phyloP scores from a whole-genome alignment of 2,797 vertebrate genomes.

The Remorina albescens region DNA sequence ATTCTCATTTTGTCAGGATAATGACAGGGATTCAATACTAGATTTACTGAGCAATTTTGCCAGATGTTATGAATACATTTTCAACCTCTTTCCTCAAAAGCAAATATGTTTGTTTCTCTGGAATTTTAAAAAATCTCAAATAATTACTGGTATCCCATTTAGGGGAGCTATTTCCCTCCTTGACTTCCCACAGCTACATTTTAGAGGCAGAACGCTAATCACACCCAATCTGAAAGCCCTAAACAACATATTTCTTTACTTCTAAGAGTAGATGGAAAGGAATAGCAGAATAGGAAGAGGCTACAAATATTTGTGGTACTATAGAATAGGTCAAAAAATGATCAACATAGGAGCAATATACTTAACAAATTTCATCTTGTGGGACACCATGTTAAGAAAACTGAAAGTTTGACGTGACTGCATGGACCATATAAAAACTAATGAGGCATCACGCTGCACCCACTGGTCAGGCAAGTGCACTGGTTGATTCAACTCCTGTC shows the following conservation, averaged over 20 bases:
- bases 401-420: not conserved
- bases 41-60: not conserved
- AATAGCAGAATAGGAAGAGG: not conserved
- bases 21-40: not conserved
- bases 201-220: not conserved
- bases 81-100: not conserved
- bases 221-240: not conserved
- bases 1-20: not conserved
- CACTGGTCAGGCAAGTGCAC: too few relatives aligned
- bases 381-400: not conserved
- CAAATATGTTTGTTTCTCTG: not conserved
- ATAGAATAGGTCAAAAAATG: not conserved
- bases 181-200: not conserved
- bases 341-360: too few relatives aligned
- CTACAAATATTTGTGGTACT: not conserved
- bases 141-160: not conserved
- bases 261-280: not conserved
- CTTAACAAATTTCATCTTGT: not conserved
- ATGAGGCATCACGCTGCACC: not conserved
- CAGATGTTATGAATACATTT: not conserved
- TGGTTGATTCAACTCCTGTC: not conserved
- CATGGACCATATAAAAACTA: not conserved
- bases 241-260: not conserved
- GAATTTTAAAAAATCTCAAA: not conserved
- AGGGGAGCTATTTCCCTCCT: not conserved